These are phyloP conservation scores for Bombus polaris DNA, from an alignment of 1,140 invertebrate genomes.

Conservation along the genomic window DNA sequence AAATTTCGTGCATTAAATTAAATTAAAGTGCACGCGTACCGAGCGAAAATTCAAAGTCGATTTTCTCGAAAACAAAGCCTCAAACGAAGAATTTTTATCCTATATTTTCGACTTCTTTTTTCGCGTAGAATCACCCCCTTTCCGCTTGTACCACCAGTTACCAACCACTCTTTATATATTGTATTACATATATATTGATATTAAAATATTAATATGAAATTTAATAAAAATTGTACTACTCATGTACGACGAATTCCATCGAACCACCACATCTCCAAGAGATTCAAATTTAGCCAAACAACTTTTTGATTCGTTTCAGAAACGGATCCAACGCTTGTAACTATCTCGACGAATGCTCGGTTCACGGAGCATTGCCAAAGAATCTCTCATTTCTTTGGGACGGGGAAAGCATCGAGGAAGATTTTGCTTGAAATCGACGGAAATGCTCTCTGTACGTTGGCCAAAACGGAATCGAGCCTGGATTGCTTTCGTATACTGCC, in stretches of 20 bases:
- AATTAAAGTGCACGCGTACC: too few species aligned
- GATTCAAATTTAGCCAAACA: background rate
- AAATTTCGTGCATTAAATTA: too few species aligned
- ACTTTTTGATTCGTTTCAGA: background rate
- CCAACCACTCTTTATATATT: too few species aligned
- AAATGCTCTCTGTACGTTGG: constrained; percentile 46
- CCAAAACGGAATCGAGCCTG: constrained; percentile 28
- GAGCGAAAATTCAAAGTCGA: too few species aligned
- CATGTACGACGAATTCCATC: background rate
- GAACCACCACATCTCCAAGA: background rate
- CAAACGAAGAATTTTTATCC: too few species aligned
- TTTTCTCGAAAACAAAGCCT: too few species aligned
- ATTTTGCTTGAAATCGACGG: constrained; percentile 40
- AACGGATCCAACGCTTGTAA: background rate
- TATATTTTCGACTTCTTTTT: too few species aligned
- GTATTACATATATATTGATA: too few species aligned
- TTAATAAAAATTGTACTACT: too few species aligned
- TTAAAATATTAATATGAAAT: too few species aligned
- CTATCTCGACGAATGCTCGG: background rate
- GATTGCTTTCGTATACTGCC: constrained; percentile 32
- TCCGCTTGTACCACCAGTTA: too few species aligned
- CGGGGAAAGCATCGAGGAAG: background rate
- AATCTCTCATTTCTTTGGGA: constrained; percentile 11
- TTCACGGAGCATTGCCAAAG: constrained; percentile 9
- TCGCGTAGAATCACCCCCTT: too few species aligned